Evolutionary conservation across 2,113 vertebrate genomes (phyloP), one percentile per base, ranked within the genome.

Genomic region (Coptodon rendalli): DNA sequence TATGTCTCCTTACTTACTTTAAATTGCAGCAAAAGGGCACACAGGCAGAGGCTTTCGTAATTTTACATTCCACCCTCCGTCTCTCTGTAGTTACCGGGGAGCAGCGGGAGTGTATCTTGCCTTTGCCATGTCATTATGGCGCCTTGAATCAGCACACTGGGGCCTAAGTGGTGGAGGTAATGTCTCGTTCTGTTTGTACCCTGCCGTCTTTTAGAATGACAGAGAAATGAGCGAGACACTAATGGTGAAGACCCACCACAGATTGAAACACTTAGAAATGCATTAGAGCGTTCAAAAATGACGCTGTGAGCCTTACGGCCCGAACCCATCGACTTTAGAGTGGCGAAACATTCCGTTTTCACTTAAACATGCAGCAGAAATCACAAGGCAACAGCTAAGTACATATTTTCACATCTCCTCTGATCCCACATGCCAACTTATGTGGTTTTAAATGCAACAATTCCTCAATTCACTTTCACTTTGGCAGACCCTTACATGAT

Each of bases 221-320:
- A 3, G 59, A 87, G 83, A 82, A 87, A 88, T 86, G 84, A 78
- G 68, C 87, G 48, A 84, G 85, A 89, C 89, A 34, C 89, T 92
- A 90, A 92, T 89, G 88, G 89, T 17, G 52, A 73, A 54, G 89
- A 76, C 90, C 86, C 63, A 92, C 88, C 86, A 56, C 80, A 84
- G 91, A 92, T 86, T 93, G 85, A 91, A 92, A 87, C 92, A 93
- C 92, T 95, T 90, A 90, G 59, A 89, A 94, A 95, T 92, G 88
- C 88, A 92, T 94, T 92, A 93, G 61, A 89, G 85, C 81, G 61
- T 82, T 90, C 78, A 84, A 80, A 91, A 91, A 89, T 83, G 53
- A 90, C 8, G 48, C 56, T n/a, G 78, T 59, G 63, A 73, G 86
- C 87, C 87, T 89, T 85, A 79, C 11, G 3, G 68, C 59, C 84